Evolutionary conservation across 2,797 vertebrate species (phyloP).

Genomic region (Xenops minutus): DNA sequence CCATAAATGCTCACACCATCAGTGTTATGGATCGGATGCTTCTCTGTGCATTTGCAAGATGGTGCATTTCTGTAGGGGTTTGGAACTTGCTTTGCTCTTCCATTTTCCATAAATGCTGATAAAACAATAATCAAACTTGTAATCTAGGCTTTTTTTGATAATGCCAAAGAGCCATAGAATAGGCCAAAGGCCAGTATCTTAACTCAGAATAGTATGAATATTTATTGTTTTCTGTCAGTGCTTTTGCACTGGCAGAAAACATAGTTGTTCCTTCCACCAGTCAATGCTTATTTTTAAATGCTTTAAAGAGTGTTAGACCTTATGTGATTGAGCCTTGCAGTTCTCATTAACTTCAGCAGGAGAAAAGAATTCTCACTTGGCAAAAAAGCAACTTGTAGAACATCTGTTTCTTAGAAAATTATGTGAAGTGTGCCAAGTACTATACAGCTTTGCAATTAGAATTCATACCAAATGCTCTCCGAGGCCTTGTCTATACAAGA

Average conservation of each 20-base stretch:
- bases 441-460: neutral
- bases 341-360: neutral
- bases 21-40: fast-evolving
- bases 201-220: neutral
- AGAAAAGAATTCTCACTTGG: neutral
- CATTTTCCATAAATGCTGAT: neutral
- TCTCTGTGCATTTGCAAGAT: neutral
- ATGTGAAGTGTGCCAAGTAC: neutral
- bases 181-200: neutral
- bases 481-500: neutral
- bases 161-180: neutral
- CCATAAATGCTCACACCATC: neutral
- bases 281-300: neutral
- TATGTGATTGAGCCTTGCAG: neutral
- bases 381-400: neutral
- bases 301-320: neutral
- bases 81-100: neutral
- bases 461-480: neutral
- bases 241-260: neutral
- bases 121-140: neutral
- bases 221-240: neutral
- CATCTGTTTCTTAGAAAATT: neutral
- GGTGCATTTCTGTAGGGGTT: neutral
- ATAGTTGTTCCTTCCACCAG: neutral
- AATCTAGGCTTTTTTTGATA: neutral